Percentiles rank a stretch among this genome's conserved stretches.
These are phyloP conservation scores for Callitettix versicolor DNA, from an alignment of 1,140 invertebrate species.

Conservation along the genomic window DNA sequence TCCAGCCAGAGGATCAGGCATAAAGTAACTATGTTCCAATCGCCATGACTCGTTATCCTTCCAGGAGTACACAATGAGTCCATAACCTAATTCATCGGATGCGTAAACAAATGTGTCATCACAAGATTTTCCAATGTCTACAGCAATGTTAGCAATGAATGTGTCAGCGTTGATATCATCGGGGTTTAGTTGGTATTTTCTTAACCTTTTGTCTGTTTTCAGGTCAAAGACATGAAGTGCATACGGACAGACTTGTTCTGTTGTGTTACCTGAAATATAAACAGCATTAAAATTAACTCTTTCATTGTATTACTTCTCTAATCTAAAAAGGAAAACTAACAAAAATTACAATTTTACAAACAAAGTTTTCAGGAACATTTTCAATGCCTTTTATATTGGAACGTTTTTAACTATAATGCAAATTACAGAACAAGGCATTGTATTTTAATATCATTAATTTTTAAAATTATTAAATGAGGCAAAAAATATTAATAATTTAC, in stretches of 20 bases:
- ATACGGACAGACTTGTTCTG: conserved; percentile 58
- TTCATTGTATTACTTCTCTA: too few relatives aligned
- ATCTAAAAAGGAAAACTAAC: too few relatives aligned
- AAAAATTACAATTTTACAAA: too few relatives aligned
- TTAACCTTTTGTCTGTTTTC: conserved; percentile 53
- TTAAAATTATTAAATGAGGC: too few relatives aligned
- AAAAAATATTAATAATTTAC: too few relatives aligned
- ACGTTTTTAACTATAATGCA: too few relatives aligned
- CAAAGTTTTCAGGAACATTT: too few relatives aligned
- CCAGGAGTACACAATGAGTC: conserved; percentile 66
- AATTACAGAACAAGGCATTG: too few relatives aligned
- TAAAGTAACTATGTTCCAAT: conserved; percentile 57
- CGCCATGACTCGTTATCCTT: conserved; percentile 63
- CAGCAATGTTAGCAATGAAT: conserved; percentile 71
- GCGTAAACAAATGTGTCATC: conserved; percentile 69
- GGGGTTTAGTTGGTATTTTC: conserved; percentile 54
- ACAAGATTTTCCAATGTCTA: conserved; percentile 61
- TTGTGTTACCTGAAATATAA: conserved; percentile 40
- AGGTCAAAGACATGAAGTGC: conserved; percentile 65
- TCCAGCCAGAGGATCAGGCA: conserved; percentile 63
- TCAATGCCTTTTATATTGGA: too few relatives aligned
- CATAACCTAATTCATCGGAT: conserved; percentile 70
- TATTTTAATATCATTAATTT: too few relatives aligned
- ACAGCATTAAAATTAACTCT: too few relatives aligned
- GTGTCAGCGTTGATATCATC: conserved; percentile 63